Percentiles rank a stretch among this genome's conserved stretches.
phyloP scores from a whole-genome alignment of 2,113 vertebrate species.

The Hemiscyllium ocellatum region DNA sequence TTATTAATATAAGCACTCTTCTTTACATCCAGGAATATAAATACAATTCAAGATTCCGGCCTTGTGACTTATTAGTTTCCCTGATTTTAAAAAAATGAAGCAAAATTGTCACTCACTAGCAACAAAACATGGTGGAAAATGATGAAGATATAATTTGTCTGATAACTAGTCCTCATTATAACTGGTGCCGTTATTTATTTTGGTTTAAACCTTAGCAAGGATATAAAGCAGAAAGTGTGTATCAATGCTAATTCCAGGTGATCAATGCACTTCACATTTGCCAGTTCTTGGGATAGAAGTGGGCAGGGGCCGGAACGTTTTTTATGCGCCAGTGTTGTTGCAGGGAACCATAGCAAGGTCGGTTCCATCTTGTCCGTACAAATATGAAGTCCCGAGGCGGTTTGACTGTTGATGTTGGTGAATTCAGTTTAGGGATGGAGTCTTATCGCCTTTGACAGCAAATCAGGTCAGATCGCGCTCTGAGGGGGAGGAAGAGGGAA shows the following conservation, averaged over 20 bases:
- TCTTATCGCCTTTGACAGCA: background rate
- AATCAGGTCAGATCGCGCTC: background rate
- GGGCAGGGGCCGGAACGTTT: background rate
- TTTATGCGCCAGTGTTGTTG: background rate
- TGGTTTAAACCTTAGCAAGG: background rate
- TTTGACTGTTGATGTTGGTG: background rate
- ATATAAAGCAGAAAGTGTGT: background rate
- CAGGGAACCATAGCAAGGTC: background rate
- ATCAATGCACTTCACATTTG: background rate
- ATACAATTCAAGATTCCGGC: too few relatives aligned
- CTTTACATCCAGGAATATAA: too few relatives aligned
- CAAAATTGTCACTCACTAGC: background rate
- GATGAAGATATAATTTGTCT: background rate
- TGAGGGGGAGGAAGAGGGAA: background rate
- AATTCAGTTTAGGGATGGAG: background rate
- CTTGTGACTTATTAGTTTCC: too few relatives aligned
- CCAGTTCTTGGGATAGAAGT: background rate
- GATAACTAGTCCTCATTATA: background rate
- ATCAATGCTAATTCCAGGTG: background rate
- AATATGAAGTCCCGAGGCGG: background rate
- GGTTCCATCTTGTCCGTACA: background rate
- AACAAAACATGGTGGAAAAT: background rate
- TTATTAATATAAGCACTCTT: too few relatives aligned
- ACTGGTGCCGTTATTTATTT: background rate
- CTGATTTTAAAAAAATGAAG: background rate